A percentile compares a stretch with the other conserved stretches of the same genome.
These are phyloP conservation scores for Leptogaster cylindrica DNA, from an alignment of 2,888 invertebrate genomes.

Conservation along the genomic window DNA sequence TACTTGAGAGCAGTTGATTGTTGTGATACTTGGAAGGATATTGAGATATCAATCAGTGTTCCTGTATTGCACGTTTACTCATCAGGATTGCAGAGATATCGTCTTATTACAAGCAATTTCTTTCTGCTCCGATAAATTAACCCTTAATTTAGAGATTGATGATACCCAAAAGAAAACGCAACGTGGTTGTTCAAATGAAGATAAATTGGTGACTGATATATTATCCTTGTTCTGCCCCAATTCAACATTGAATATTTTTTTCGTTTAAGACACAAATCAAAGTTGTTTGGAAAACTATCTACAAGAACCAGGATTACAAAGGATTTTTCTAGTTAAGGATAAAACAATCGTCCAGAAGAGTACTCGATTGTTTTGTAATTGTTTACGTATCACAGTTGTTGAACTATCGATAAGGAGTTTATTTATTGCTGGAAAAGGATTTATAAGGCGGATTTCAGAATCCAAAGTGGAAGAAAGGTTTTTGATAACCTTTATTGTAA, in stretches of 20 bases:
- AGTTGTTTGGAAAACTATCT: constrained; percentile 26
- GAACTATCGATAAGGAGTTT: too few species aligned
- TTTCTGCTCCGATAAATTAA: constrained; percentile 42
- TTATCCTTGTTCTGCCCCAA: constrained; percentile 22
- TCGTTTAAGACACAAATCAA: constrained; percentile 37
- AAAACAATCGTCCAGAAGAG: constrained; percentile 25
- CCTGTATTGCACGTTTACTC: constrained; percentile 35
- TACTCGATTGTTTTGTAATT: constrained; percentile 38
- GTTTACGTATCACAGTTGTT: constrained; percentile 11
- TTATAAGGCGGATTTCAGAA: too few species aligned
- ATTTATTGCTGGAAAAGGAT: too few species aligned
- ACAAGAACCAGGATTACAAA: constrained; percentile 4
- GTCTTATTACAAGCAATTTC: constrained; percentile 43
- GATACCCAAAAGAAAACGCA: constrained; percentile 39
- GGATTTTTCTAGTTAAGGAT: constrained; percentile 38
- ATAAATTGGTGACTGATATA: constrained; percentile 39
- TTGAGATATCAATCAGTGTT: constrained; percentile 41
- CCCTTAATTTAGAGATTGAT: constrained; percentile 43
- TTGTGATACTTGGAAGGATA: background rate
- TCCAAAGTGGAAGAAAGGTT: too few species aligned
- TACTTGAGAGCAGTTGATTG: background rate
- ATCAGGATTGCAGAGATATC: constrained; percentile 37
- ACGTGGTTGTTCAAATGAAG: constrained; percentile 40
- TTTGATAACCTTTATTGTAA: too few species aligned
- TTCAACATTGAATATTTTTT: constrained; percentile 23